phyloP scores from a whole-genome alignment of 2,113 vertebrate species.

The Nyctibius bracteatus region DNA sequence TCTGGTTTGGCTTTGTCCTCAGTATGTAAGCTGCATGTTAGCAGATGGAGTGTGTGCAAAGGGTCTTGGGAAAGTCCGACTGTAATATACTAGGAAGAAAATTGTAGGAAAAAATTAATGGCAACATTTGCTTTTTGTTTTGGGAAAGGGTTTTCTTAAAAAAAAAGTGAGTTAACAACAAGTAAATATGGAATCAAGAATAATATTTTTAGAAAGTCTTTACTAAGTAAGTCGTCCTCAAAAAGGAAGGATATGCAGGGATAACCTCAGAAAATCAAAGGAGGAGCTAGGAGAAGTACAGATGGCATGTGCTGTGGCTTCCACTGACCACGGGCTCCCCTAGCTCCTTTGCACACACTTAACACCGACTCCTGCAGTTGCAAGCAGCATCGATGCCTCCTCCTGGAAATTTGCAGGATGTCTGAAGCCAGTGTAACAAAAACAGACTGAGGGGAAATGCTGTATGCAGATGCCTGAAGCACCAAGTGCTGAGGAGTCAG shows the following conservation, averaged over 20 bases:
- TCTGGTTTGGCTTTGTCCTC: not conserved
- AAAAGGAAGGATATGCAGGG: not conserved
- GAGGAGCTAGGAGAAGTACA: not conserved
- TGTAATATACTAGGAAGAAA: not conserved
- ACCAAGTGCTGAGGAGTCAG: not conserved
- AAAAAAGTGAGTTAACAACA: not conserved
- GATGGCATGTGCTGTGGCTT: not conserved
- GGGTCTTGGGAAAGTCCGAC: not conserved
- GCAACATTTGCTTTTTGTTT: not conserved
- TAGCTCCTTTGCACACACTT: not conserved
- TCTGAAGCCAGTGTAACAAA: not conserved
- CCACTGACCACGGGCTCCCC: not conserved
- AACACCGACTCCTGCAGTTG: not conserved
- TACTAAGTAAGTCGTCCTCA: not conserved
- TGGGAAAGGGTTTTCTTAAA: not conserved
- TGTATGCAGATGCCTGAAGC: not conserved
- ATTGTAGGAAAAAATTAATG: not conserved
- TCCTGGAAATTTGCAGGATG: not conserved
- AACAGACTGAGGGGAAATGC: not conserved
- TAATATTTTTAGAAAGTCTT: not conserved
- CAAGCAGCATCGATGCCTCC: not conserved
- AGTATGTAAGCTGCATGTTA: not conserved
- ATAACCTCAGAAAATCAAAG: not conserved
- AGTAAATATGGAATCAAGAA: not conserved
- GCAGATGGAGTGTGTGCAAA: not conserved